Conservation (phyloP, 2,888 invertebrate genomes). For the Agriopis leucophaearia region DNA sequence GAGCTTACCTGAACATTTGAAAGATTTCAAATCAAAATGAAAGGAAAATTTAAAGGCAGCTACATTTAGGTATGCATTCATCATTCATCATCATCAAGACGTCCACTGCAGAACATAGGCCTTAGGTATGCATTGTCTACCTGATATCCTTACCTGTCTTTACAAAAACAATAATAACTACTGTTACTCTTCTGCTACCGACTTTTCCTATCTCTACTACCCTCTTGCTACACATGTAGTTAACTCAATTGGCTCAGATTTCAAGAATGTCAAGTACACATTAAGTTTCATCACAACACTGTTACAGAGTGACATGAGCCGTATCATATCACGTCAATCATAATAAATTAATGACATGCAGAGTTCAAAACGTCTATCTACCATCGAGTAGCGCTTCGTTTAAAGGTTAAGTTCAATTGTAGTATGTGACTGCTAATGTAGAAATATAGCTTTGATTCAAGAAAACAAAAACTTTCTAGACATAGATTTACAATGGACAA, state of each 20-base stretch:
- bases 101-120: too few relatives aligned
- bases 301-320: conserved; percentile 21
- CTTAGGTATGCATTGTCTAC: too few relatives aligned
- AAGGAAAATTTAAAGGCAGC: too few relatives aligned
- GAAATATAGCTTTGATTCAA: conserved; percentile 2
- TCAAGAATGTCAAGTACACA: conserved; percentile 22
- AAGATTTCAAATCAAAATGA: too few relatives aligned
- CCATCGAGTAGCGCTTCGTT: conserved; percentile 38
- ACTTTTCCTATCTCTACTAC: not conserved
- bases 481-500: too few relatives aligned
- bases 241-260: conserved; percentile 24
- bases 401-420: conserved; percentile 39
- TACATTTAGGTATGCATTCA: too few relatives aligned
- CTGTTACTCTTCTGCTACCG: too few relatives aligned
- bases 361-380: conserved; percentile 35
- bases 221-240: not conserved
- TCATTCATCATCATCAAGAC: too few relatives aligned
- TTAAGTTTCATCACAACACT: conserved; percentile 25
- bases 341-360: conserved; percentile 33
- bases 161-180: too few relatives aligned
- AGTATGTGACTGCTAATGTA: conserved; percentile 24
- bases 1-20: too few relatives aligned
- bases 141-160: too few relatives aligned
- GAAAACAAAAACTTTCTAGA: not conserved
- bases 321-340: conserved; percentile 35